Percentiles rank a stretch among this genome's conserved stretches.
These are phyloP conservation scores for Saguinus midas DNA, from an alignment of 2,113 vertebrate species.

Conservation along the genomic window DNA sequence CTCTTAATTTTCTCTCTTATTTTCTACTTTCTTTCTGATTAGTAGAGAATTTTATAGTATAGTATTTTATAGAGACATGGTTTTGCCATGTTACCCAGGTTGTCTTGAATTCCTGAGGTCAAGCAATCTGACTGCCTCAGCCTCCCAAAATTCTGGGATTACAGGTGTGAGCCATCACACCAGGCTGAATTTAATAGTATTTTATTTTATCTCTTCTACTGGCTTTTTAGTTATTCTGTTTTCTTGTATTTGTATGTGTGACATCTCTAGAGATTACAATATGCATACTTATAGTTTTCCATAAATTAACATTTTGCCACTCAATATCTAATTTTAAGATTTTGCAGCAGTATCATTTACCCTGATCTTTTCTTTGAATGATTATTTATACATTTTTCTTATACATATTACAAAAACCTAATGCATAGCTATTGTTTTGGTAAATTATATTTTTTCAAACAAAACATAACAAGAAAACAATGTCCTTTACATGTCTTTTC, in stretches of 20 bases:
- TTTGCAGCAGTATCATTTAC: background rate
- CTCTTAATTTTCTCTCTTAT: background rate
- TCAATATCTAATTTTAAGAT: background rate
- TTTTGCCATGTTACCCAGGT: no score
- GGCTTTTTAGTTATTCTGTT: background rate
- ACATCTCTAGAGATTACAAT: background rate
- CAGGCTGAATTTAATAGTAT: background rate
- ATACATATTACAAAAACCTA: background rate
- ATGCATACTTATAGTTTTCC: background rate
- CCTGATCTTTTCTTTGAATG: background rate
- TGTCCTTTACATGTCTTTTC: background rate
- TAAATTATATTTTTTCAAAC: background rate
- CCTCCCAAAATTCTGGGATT: no score
- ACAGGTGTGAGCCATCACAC: no score
- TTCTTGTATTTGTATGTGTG: background rate
- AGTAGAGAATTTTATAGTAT: background rate
- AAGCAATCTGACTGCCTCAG: no score
- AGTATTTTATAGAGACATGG: no score
- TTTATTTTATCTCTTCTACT: background rate
- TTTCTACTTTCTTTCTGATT: background rate
- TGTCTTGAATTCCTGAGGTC: no score
- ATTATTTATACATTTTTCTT: background rate
- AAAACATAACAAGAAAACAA: background rate
- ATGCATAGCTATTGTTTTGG: background rate
- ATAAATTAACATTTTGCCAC: background rate